These are phyloP conservation scores for Nematostella vectensis DNA, from an alignment of 92 coral and sea anemone species.

Conservation along the genomic window DNA sequence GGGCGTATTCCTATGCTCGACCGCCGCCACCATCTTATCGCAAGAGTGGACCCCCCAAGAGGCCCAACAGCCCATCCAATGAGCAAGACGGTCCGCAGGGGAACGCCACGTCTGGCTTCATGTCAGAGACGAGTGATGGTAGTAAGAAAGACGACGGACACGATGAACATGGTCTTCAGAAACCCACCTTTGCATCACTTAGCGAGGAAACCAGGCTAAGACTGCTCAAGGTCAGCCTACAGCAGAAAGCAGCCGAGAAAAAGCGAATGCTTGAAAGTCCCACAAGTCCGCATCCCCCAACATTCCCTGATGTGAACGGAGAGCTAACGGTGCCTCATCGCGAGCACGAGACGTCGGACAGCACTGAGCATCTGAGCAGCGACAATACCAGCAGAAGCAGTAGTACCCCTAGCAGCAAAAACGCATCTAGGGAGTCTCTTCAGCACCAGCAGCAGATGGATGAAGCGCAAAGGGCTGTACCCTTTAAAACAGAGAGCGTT, in stretches of 20 bases:
- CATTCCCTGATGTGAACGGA: conserved; percentile 9
- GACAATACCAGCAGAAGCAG: conserved; percentile 70
- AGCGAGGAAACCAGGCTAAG: conserved; percentile 83
- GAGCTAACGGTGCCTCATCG: conserved; percentile 33
- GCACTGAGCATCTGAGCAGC: conserved; percentile 56
- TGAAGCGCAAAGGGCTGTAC: conserved; percentile 2
- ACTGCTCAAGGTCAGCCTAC: conserved; percentile 70
- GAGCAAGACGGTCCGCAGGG: conserved; percentile 35
- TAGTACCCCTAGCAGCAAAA: conserved; percentile 75
- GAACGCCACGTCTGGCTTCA: conserved; percentile 15
- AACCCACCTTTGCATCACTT: conserved; percentile 66
- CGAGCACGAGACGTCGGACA: conserved; percentile 46
- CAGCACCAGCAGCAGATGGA: conserved; percentile 26
- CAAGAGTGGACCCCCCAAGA: conserved; percentile 42
- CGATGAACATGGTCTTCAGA: conserved; percentile 9
- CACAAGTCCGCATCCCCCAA: conserved; percentile 5
- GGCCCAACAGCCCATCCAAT: conserved; percentile 39
- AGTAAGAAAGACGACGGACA: conserved; percentile 13
- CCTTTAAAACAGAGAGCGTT: not conserved
- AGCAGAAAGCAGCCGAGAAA: conserved; percentile 85
- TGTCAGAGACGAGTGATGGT: conserved; percentile 19
- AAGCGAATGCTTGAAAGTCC: conserved; percentile 60
- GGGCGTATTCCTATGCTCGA: conserved; percentile 92
- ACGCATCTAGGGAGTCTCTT: conserved; percentile 74
- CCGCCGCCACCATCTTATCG: conserved; percentile 99